Conservation (phyloP, 2,888 invertebrate species). For the Lasioglossum oenotherae region DNA sequence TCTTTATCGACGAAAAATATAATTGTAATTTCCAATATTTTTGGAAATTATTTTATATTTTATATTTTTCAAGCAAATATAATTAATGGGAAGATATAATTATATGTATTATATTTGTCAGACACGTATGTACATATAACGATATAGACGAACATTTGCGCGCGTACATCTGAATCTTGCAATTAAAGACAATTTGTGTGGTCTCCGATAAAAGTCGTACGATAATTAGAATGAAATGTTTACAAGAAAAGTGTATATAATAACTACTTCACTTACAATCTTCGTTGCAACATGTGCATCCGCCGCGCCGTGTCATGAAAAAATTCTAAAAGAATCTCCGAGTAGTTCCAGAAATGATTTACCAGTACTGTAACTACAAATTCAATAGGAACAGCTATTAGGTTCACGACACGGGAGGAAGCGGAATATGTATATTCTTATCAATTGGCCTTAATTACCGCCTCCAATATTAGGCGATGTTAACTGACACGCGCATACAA, state of each 20-base stretch:
- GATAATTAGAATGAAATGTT: neutral
- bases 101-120: neutral
- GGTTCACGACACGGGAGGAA: slow-evolving; percentile 42
- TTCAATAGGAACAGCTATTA: slow-evolving; percentile 25
- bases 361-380: slow-evolving; percentile 20
- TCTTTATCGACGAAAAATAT: neutral
- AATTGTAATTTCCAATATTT: neutral
- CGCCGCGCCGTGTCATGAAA: neutral
- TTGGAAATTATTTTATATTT: too few relatives aligned
- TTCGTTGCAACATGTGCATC: too few relatives aligned
- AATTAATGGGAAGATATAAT: neutral
- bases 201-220: slow-evolving; percentile 6
- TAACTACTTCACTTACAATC: neutral
- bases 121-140: neutral
- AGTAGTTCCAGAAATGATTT: slow-evolving; percentile 28
- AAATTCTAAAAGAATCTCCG: neutral
- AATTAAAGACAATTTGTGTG: slow-evolving; percentile 24
- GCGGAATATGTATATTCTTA: slow-evolving; percentile 62
- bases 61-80: slow-evolving; percentile 10
- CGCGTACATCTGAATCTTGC: neutral
- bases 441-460: slow-evolving; percentile 76
- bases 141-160: neutral
- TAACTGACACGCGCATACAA: slow-evolving; percentile 64
- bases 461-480: slow-evolving; percentile 57
- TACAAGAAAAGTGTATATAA: neutral